A percentile compares a stretch with the other conserved stretches of the same genome.
These are phyloP conservation scores for Campopleginae sp. DNA, from an alignment of 2,888 invertebrate genomes.

Conservation along the genomic window DNA sequence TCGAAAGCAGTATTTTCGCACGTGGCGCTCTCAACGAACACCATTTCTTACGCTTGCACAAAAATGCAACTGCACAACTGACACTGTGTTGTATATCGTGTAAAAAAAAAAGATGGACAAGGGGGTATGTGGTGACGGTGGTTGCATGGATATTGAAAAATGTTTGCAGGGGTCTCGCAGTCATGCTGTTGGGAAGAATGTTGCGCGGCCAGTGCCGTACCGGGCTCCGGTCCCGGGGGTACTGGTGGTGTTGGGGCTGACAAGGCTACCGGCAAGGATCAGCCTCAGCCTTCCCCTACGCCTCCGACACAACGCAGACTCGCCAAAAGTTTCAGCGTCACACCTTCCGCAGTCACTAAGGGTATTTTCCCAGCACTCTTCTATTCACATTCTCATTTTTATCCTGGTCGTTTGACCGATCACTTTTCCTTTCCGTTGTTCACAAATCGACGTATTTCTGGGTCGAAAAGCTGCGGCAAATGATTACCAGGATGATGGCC, in stretches of 20 bases:
- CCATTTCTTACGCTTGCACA: background rate
- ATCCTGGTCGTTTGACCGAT: conserved; percentile 31
- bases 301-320: conserved; percentile 94
- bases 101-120: conserved; percentile 32
- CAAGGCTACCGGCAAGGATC: conserved; percentile 79
- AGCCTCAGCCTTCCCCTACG: conserved; percentile 89
- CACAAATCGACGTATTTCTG: background rate
- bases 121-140: conserved; percentile 74
- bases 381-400: conserved; percentile 44
- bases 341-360: conserved; percentile 89
- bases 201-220: conserved; percentile 79
- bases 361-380: conserved; percentile 83
- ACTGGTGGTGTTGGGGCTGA: conserved; percentile 80
- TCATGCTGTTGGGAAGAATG: conserved; percentile 84
- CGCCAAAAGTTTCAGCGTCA: conserved; percentile 96
- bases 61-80: background rate
- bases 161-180: conserved; percentile 81
- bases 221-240: conserved; percentile 75
- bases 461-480: conserved; percentile 16
- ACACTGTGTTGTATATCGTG: background rate
- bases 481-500: background rate
- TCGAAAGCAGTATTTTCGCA: background rate
- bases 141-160: conserved; percentile 76
- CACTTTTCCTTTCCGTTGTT: conserved; percentile 26
- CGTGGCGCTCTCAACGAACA: background rate